phyloP scores from a whole-genome alignment of 2,113 vertebrate genomes.

The Lontra canadensis region DNA sequence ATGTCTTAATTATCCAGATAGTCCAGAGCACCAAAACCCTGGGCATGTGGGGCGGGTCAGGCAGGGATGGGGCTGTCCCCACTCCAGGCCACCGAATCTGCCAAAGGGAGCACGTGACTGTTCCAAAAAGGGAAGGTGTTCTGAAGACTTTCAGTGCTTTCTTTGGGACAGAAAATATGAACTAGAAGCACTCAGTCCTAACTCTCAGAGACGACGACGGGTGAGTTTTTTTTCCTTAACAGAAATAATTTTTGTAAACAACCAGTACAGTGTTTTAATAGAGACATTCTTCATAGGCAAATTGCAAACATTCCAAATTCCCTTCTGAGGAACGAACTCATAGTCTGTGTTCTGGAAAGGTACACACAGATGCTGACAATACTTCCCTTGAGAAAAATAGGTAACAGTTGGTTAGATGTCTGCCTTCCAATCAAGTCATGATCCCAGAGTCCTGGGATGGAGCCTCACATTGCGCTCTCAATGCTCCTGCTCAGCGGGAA shows the following conservation, averaged over 20 bases:
- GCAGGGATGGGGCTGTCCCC: neutral
- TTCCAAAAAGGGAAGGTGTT: neutral
- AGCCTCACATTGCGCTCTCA: neutral
- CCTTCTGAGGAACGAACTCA: neutral
- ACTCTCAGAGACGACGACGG: neutral
- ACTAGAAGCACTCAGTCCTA: neutral
- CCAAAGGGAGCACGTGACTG: neutral
- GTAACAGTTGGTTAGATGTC: neutral
- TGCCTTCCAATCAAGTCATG: neutral
- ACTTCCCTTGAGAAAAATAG: neutral
- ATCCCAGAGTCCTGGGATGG: neutral
- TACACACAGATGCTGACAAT: neutral
- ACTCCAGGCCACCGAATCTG: neutral
- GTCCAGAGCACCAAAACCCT: neutral
- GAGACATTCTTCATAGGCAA: neutral
- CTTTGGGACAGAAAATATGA: neutral
- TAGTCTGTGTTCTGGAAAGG: neutral
- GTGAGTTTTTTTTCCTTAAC: neutral
- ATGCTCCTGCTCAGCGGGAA: no score
- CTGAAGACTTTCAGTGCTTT: neutral
- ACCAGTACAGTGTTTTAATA: neutral
- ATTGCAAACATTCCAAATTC: neutral
- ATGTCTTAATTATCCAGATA: neutral
- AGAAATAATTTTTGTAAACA: neutral
- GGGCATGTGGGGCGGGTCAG: fast-evolving